Evolutionary conservation across 2,113 vertebrate genomes (phyloP), one percentile per base, ranked within the genome.

Genomic region (Ophthalmolycus amberensis): DNA sequence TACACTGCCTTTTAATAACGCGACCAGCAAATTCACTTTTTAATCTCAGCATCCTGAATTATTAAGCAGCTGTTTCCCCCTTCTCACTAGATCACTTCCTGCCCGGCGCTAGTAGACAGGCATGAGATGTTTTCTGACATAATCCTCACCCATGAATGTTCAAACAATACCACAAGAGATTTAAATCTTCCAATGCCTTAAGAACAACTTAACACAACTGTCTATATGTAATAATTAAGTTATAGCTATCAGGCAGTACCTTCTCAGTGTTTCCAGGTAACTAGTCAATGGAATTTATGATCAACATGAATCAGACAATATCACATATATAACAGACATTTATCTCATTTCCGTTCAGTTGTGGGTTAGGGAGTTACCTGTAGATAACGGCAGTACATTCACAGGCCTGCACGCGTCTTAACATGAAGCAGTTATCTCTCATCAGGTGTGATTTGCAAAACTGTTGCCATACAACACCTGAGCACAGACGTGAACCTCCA

Each of bases 41-140:
- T 95, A 95, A 96, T 95, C 93, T 95, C 89, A 60, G 63, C 76
- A 52, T 94, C 77, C 83, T 96, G 92, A 95, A 95, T 96, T 94
- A 96, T 95, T 95, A 92, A 96, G 88, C 90, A 94, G 86, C 88
- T 92, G 87, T 84, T 92, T 92, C 78, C 79, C 66, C 0, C 46
- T 71, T 70, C 69, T 72, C 56, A 25, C 77, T 56, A 34, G 54
- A 84, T 88, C 84, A 64, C 80, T 85, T 92, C 75, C 82, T 56
- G 82, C 70, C 77, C 64, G 11, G 72, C 56, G 60, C 48, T 25
- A 22, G 79, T 20, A 77, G 67, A 77, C 29, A 25, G 58, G 8
- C 12, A 22, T 4, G 52, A 71, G 34, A 60, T 6, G 42, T 16
- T 78, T 70, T 73, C 72, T 73, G 63, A 71, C 59, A 67, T 15